Base-by-base conservation (phyloP, 2,797 vertebrate species). In the Helostoma temminkii region DNA sequence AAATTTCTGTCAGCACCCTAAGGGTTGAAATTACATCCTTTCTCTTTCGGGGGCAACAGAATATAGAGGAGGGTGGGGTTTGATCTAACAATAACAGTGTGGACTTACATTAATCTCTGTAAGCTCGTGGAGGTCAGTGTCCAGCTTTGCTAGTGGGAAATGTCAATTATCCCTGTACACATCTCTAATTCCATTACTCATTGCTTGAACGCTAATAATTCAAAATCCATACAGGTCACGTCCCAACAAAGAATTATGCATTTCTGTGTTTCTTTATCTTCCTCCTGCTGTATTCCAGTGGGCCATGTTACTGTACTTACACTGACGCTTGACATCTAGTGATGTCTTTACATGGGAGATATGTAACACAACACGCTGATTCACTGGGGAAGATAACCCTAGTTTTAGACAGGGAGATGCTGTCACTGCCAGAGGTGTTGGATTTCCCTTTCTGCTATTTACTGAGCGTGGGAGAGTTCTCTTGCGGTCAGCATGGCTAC, bases 291-390 rank as follows among this genome's bases (percentile, higher is more conserved):
- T 86, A 87, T 82, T 90, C 84, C 87, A 55, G 74, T 12, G 80
- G 88, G 85, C 86, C 77, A 66, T 83, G 92, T 92, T 94, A 91
- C 36, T 37, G 36, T 37, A 37, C 91, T 94, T 92, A 93, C 89
- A 91, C 84, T 85, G 78, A 58, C 24, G 70, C 77, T 84, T 90
- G 89, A 90, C 90, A 85, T 90, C 81, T 72, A 82, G 78, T 91
- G 89, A 88, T 88, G 91, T 94, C 89, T 93, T 88, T 93, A 93
- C 94, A 91, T 82, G 85, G 81, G 71, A 80, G 86, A 85, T 76
- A 85, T 82, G 90, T 87, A 92, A 94, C 83, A 70, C 77, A 87
- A 93, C 81, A 76, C 86, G 64, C 59, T 80, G 91, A 92, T 89
- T 79, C 81, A 80, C 75, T 48, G 85, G 89, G 90, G 88, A 86